These are phyloP conservation scores for Pomatorhinus ruficollis DNA, from an alignment of 2,113 vertebrate species.

Conservation along the genomic window DNA sequence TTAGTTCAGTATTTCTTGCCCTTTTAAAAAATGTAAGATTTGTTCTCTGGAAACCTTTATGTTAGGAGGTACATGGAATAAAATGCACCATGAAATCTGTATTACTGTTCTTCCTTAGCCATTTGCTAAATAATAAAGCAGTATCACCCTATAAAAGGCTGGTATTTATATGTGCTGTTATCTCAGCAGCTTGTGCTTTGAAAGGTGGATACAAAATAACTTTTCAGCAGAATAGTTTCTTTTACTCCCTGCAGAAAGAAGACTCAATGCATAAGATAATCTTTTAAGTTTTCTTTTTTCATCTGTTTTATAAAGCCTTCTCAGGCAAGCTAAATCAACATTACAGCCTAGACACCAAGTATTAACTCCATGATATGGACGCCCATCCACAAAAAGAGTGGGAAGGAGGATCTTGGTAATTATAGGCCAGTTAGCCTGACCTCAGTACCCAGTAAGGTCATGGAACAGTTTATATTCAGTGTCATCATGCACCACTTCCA, in stretches of 20 bases:
- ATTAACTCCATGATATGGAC: not conserved
- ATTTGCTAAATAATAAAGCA: slow-evolving; percentile 43
- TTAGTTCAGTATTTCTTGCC: not conserved
- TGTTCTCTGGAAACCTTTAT: not conserved
- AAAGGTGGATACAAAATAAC: not conserved
- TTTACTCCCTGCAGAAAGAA: not conserved
- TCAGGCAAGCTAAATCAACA: not conserved
- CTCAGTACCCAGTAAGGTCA: not conserved
- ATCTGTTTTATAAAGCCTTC: not conserved
- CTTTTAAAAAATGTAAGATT: not conserved
- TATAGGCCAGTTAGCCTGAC: not conserved
- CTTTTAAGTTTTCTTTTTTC: not conserved
- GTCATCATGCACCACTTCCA: not conserved
- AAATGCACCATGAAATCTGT: not conserved
- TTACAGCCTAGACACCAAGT: not conserved
- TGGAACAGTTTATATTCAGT: not conserved
- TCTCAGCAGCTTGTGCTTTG: not conserved
- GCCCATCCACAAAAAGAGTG: not conserved
- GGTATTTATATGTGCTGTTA: not conserved
- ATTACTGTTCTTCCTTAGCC: not conserved
- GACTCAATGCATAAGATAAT: not conserved
- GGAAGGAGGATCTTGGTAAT: not conserved
- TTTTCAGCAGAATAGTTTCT: not conserved
- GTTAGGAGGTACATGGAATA: not conserved
- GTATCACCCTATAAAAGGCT: not conserved